A percentile compares a stretch with the other conserved stretches of the same genome.
Conservation (phyloP, 2,888 invertebrate species). For the Microplitis deprimator region DNA sequence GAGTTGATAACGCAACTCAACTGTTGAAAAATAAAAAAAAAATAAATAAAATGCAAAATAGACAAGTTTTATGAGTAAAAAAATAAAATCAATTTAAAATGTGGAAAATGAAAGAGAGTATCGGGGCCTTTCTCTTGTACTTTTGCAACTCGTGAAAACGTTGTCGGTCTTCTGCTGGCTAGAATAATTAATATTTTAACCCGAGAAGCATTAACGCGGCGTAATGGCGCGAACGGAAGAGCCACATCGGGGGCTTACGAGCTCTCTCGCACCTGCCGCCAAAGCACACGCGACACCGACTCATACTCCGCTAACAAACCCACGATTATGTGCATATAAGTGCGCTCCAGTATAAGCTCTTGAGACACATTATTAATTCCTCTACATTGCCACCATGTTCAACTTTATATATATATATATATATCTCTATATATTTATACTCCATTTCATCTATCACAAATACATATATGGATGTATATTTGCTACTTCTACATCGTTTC, state of each 20-base stretch:
- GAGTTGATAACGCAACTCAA: too few species aligned
- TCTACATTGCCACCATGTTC: slow-evolving; percentile 4
- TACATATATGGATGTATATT: background rate
- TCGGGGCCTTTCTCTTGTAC: background rate
- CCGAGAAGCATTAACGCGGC: slow-evolving; percentile 31
- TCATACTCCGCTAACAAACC: slow-evolving; percentile 3
- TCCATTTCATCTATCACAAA: background rate
- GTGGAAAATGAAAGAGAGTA: background rate
- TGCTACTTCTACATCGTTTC: background rate
- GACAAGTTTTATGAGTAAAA: background rate
- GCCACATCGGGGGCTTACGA: slow-evolving; percentile 36
- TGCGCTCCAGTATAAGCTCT: slow-evolving; percentile 10
- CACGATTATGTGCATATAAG: slow-evolving; percentile 27
- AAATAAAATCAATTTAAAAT: background rate
- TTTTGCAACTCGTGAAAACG: background rate
- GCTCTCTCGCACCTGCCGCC: slow-evolving; percentile 31
- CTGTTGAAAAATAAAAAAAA: too few species aligned
- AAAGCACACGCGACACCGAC: background rate
- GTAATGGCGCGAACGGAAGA: slow-evolving; percentile 33
- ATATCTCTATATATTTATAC: slow-evolving; percentile 7
- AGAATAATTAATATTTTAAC: slow-evolving; percentile 37
- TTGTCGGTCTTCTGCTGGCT: slow-evolving; percentile 16
- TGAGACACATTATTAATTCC: slow-evolving; percentile 27
- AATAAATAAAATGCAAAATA: background rate
- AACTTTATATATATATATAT: background rate